These are phyloP conservation scores for Labia minor DNA, from an alignment of 2,888 invertebrate genomes.

Conservation along the genomic window DNA sequence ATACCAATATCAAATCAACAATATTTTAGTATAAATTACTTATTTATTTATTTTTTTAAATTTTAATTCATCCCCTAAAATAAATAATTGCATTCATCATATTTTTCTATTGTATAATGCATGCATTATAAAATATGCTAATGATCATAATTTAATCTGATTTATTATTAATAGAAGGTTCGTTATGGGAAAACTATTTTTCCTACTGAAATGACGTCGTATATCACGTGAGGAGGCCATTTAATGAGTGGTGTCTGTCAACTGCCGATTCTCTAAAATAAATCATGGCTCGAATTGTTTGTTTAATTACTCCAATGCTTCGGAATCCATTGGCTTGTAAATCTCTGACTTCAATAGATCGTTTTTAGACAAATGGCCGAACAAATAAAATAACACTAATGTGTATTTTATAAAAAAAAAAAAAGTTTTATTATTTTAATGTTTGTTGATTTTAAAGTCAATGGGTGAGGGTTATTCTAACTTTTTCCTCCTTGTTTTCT, in stretches of 20 bases:
- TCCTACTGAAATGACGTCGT: background rate
- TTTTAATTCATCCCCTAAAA: no score
- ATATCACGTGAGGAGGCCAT: background rate
- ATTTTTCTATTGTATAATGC: no score
- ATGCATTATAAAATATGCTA: no score
- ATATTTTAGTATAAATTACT: no score
- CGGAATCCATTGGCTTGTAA: background rate
- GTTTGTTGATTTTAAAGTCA: no score
- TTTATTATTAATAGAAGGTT: background rate
- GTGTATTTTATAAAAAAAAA: background rate
- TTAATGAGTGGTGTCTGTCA: background rate
- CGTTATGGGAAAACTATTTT: background rate
- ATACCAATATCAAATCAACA: no score
- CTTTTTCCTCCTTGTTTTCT: no score
- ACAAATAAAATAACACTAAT: background rate
- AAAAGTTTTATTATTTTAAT: background rate
- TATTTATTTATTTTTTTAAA: no score
- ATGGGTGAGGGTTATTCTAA: no score
- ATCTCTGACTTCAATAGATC: background rate
- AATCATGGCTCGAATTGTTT: background rate
- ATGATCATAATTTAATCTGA: background rate
- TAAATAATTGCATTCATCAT: no score
- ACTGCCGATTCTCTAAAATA: background rate
- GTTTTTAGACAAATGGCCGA: background rate
- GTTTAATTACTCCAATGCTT: background rate